phyloP scores from a whole-genome alignment of 37 sponge, comb jelly and placozoan species.

The Mnemiopsis leidyi region DNA sequence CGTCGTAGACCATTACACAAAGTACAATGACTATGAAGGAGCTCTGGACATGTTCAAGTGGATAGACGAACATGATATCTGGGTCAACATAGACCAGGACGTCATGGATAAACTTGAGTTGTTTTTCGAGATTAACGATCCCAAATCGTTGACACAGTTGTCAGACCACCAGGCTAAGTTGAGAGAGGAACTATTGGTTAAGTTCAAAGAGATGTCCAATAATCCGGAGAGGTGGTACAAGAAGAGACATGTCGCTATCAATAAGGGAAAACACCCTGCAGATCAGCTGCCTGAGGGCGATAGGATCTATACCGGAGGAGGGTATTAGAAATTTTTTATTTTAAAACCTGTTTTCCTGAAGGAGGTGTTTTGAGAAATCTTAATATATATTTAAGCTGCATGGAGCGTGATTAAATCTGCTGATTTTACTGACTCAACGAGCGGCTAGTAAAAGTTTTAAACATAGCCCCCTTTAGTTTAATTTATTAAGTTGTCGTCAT shows the following conservation, averaged over 20 bases:
- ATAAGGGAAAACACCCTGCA: not conserved
- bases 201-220: slow-evolving; percentile 44
- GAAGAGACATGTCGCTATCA: slow-evolving; percentile 27
- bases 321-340: no score
- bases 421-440: no score
- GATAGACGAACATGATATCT: slow-evolving; percentile 61
- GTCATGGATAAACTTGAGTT: slow-evolving; percentile 55
- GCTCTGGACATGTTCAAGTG: slow-evolving; percentile 24
- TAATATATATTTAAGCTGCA: no score
- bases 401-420: no score
- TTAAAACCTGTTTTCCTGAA: no score
- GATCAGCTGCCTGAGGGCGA: not conserved
- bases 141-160: slow-evolving; percentile 39
- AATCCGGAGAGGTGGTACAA: slow-evolving; percentile 66
- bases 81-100: slow-evolving; percentile 58
- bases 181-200: not conserved
- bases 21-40: slow-evolving; percentile 44
- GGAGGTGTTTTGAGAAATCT: no score
- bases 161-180: not conserved
- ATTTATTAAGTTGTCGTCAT: no score
- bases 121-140: slow-evolving; percentile 22
- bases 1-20: slow-evolving; percentile 31
- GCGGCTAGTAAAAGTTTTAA: no score
- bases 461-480: no score
- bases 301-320: slow-evolving; percentile 7